Base-by-base conservation (phyloP, 2,113 vertebrate species). In the Vulpes ferrilata region DNA sequence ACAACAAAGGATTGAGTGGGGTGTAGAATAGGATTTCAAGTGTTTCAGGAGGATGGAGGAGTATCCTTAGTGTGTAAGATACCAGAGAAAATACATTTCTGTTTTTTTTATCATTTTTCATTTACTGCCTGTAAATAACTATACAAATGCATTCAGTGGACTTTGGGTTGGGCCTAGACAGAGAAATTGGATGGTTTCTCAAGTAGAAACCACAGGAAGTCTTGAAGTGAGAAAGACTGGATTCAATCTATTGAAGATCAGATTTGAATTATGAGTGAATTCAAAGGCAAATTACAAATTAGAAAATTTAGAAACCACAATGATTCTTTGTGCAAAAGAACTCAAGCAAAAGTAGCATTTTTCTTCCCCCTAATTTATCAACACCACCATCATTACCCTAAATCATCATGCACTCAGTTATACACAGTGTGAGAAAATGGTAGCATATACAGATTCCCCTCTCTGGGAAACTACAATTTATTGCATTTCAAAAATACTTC, bases 281-380 rank as follows among this genome's bases (percentile, higher is more conserved):
- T 43, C 76, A 95, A 90, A 93, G 64, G 53, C 5, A 96, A 95
- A 79, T 80, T 94, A 55, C 73, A 97, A 90, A 94, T 96, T 51
- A 91, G 48, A 94, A 93, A 91, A 94, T 60, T 86, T 55, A 92
- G 73, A 22, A 48, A 53, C 60, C 13, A 85, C 89, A 65, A 53
- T 53, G 16, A 94, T 65, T 84, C 25, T 59, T 90, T 79, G 69
- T 69, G 27, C 51, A 89, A 89, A 93, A 90, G 30, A 95, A 93
- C 91, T 91, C 81, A 95, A 88, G 67, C 8, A 93, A 93, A 91
- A 91, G 59, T 51, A 86, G 53, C 4, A 38, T 78, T 3, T 43
- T 25, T 25, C 60, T 23, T 8, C 17, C 78, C 16, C n/a, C 11
- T 43, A 59, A 88, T 78, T 90, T 43, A 64, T 92, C 79, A 93